Conservation (phyloP, 2,113 vertebrate species). For the Neomonachus schauinslandi region DNA sequence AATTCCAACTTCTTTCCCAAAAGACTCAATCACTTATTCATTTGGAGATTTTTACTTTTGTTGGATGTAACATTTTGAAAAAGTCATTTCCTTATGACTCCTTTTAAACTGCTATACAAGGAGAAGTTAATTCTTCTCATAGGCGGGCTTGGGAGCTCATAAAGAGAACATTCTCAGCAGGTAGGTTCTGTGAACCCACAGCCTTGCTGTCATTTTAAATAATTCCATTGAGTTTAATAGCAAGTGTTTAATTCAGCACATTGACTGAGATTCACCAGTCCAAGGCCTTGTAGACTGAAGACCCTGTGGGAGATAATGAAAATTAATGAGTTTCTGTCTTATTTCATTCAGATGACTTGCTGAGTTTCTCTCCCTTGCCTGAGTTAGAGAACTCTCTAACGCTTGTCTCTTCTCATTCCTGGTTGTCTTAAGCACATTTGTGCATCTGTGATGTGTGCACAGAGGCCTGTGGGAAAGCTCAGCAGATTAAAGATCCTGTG, state of each 20-base stretch:
- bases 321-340: neutral
- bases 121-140: neutral
- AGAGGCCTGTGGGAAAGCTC: neutral
- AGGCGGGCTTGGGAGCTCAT: neutral
- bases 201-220: neutral
- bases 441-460: neutral
- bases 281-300: neutral
- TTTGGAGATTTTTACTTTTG: neutral
- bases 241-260: neutral
- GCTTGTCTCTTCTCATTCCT: neutral
- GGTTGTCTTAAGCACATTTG: neutral
- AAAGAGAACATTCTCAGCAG: neutral
- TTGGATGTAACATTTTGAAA: neutral
- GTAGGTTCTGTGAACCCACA: neutral
- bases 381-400: neutral
- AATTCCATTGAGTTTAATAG: neutral
- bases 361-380: neutral
- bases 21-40: neutral
- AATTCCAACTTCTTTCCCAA: neutral
- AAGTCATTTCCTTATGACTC: neutral
- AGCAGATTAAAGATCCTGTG: neutral
- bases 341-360: neutral
- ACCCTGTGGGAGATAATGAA: neutral
- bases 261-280: neutral
- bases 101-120: neutral